These are phyloP conservation scores for Microtus pennsylvanicus DNA, from an alignment of 2,113 vertebrate species.

Conservation along the genomic window DNA sequence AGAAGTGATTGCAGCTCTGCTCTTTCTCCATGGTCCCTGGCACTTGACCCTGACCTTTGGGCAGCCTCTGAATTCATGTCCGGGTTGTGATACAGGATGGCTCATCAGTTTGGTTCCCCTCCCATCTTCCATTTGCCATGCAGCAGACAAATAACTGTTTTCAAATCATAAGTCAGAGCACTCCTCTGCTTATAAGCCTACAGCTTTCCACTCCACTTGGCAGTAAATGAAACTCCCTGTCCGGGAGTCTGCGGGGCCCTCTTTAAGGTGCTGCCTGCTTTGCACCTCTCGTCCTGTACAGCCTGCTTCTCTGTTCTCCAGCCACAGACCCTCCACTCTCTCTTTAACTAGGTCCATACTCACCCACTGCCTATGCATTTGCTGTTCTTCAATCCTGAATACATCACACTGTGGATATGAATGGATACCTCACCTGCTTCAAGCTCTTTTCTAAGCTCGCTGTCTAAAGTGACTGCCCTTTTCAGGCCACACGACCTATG, in stretches of 20 bases:
- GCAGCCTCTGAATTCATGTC: not conserved
- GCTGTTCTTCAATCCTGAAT: not conserved
- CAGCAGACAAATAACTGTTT: slow-evolving; percentile 23
- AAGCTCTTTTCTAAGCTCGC: slow-evolving; percentile 4
- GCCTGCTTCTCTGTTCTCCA: not conserved
- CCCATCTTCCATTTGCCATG: slow-evolving; percentile 21
- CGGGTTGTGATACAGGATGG: slow-evolving; percentile 29
- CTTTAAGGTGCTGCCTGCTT: not conserved
- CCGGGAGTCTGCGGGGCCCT: not conserved
- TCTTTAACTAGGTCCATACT: not conserved
- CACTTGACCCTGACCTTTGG: not conserved
- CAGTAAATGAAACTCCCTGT: slow-evolving; percentile 35
- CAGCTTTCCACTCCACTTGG: slow-evolving; percentile 34
- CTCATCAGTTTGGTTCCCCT: not conserved
- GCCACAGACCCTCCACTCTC: not conserved
- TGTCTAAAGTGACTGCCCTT: slow-evolving; percentile 3
- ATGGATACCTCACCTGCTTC: not conserved
- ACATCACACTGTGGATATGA: not conserved
- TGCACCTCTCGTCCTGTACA: not conserved
- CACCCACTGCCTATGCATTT: not conserved
- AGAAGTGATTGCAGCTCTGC: not conserved
- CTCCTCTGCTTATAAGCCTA: slow-evolving; percentile 48
- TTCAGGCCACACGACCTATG: not conserved
- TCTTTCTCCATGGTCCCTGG: not conserved
- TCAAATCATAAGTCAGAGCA: slow-evolving; percentile 39